Evolutionary conservation across 2,797 vertebrate genomes (phyloP), one percentile per base, ranked within the genome.

Genomic region (Acanthiza pusilla): DNA sequence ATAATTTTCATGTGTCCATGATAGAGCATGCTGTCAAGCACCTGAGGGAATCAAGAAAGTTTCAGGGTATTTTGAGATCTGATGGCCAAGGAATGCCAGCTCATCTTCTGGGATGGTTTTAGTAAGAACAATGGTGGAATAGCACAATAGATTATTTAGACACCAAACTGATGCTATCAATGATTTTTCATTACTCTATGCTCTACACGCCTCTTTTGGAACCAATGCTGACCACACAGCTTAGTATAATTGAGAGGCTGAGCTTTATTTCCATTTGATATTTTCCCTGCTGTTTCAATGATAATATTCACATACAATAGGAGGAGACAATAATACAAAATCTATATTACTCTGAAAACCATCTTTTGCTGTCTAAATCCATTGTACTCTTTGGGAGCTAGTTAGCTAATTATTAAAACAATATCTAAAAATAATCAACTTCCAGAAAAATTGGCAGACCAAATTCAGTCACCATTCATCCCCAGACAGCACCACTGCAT

Each of bases 121-220:
- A 92, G 34, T 73, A 89, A 80, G 65, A 89, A 81, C 77, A 94
- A 48, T 71, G 55, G 38, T 91, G 65, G 61, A 81, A 80, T 43
- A 96, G 89, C 76, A 97, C 92, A 95, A 91, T 84, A 88, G 92
- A 73, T 78, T 96, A 95, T 96, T 95, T 92, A 94, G 96, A 95
- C 54, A 96, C 83, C 73, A 97, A 96, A 97, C 58, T 68, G 92
- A 96, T 94, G 94, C 90, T 96, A 94, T 91, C 81, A 85, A 95
- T 67, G 91, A 96, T 96, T 98, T 97, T 97, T 96, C 94, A 96
- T 95, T 92, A 96, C 91, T 96, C 88, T 55, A 43, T 32, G 40
- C 87, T 96, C 88, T 23, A 51, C 91, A 95, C 26, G 48, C 93
- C 97, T 97, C 78, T 97, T 97, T 94, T 91, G 96, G 95, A 95